Evolutionary conservation across 30 jellyfish, hydroid and myxozoan species (phyloP).

Genomic region (Aurelia coerulea): DNA sequence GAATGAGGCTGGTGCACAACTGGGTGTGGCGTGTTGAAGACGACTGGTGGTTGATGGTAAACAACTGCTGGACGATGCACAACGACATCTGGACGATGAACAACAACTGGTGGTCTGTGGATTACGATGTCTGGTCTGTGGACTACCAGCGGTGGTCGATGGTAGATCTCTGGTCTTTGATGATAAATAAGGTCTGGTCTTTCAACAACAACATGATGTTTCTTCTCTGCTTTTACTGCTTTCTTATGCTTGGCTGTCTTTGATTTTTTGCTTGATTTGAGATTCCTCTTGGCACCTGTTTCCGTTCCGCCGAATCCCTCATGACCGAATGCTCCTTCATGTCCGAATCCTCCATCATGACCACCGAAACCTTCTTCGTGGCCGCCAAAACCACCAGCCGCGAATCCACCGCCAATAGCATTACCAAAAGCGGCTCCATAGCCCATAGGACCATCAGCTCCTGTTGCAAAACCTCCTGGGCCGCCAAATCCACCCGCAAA

Average conservation of each 20-base stretch:
- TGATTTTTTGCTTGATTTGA: slow-evolving; percentile 15
- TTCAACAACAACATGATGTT: slow-evolving; percentile 82
- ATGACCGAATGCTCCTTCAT: slow-evolving; percentile 54
- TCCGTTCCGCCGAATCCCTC: slow-evolving; percentile 52
- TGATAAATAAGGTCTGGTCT: slow-evolving; percentile 86
- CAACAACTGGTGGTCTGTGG: slow-evolving; percentile 88
- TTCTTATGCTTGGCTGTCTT: background rate
- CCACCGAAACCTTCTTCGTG: slow-evolving; percentile 50
- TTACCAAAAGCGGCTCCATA: slow-evolving; percentile 17
- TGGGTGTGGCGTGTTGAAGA: slow-evolving; percentile 89
- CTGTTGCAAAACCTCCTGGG: slow-evolving; percentile 42
- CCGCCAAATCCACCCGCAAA: slow-evolving; percentile 45
- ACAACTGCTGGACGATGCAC: slow-evolving; percentile 90
- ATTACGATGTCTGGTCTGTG: slow-evolving; percentile 93
- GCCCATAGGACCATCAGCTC: slow-evolving; percentile 21
- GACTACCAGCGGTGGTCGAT: slow-evolving; percentile 81
- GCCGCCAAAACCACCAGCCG: no score
- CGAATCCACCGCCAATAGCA: slow-evolving; percentile 39
- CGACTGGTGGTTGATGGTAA: slow-evolving; percentile 94
- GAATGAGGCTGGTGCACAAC: slow-evolving; percentile 84
- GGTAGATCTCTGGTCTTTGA: slow-evolving; percentile 87
- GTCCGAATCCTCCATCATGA: slow-evolving; percentile 58
- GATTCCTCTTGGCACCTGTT: slow-evolving; percentile 46
- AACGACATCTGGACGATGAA: slow-evolving; percentile 89
- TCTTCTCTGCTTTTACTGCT: slow-evolving; percentile 59